Base-by-base conservation (phyloP, 2,888 invertebrate genomes). In the Noctua janthe region DNA sequence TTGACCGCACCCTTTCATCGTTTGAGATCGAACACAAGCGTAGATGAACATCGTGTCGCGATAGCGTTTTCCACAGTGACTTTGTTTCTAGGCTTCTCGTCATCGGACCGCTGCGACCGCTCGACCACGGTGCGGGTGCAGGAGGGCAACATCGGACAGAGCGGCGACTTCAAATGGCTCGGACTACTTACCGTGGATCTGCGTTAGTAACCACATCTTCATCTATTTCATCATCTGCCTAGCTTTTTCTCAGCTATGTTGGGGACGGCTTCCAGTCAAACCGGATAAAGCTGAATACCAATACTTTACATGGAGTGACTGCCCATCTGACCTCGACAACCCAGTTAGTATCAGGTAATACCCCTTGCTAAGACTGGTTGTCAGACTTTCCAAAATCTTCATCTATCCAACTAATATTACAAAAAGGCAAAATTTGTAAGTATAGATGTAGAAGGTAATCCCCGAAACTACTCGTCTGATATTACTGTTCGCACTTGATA, bases 171-270 rank as follows among this genome's bases (percentile, higher is more conserved):
- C 66, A 92, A 94, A 0, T 95, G 95, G 95, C 90, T 95, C 0
- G 95, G 95, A 5, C 87, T 95, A 0, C 82, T 95, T 3, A 83
- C 93, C 23, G 92, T 94, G 0, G 91, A 93, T 74, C 56, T 93
- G 23, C 92, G 95, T 95, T 87, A 92, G 94, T 91, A 47, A 47
- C n/a, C 0, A 35, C 1, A 1, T 17, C 64, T 35, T 15, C 39
- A 66, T 66, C 64, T 66, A 17, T 20, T 17, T 35, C 35, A 66
- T 35, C 4, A 35, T 35, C 35, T 66, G 35, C 1, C 7, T 66
- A 17, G 64, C 35, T 15, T 62, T 29, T 15, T 5, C n/a, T 8
- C 35, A 17, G 8, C 17, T 64, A 17, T 64, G 8, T 35, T n/a
- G 3, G 17, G 7, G 62, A 17, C 29, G 29, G 29, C 29, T 62